These are phyloP conservation scores for Neoniphon sammara DNA, from an alignment of 2,797 vertebrate species.

Conservation along the genomic window DNA sequence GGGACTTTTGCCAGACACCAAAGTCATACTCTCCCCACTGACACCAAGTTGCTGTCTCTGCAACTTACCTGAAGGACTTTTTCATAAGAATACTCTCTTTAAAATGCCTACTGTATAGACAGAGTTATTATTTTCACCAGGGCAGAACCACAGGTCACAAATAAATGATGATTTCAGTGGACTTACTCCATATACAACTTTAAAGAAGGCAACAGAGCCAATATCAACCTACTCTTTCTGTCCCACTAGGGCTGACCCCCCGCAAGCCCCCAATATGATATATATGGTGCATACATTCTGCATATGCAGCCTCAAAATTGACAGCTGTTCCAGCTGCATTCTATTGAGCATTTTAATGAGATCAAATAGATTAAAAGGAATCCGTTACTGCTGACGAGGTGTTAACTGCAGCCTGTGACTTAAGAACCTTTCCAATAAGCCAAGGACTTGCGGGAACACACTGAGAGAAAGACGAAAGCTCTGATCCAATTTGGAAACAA, in stretches of 20 bases:
- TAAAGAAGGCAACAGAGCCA: neutral
- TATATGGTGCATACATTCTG: neutral
- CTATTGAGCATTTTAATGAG: conserved; percentile 68
- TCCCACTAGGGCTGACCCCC: neutral
- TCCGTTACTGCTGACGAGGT: conserved; percentile 75
- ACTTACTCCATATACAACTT: neutral
- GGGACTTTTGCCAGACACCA: conserved; percentile 70
- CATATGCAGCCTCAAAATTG: conserved; percentile 26
- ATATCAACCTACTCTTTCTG: neutral
- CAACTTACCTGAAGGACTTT: conserved; percentile 63
- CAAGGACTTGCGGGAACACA: conserved; percentile 47
- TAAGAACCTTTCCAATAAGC: conserved; percentile 40
- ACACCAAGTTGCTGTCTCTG: conserved; percentile 61
- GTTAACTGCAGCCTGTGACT: conserved; percentile 55
- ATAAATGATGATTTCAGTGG: conserved; percentile 13
- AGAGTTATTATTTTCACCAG: conserved; percentile 32
- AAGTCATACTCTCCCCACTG: conserved; percentile 68
- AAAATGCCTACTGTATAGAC: conserved; percentile 22
- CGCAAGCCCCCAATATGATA: no score
- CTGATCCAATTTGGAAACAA: conserved; percentile 51
- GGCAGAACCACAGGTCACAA: conserved; percentile 30
- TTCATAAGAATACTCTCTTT: conserved; percentile 37
- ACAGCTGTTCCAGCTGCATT: conserved; percentile 26
- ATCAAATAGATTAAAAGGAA: conserved; percentile 71
- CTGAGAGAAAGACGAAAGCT: conserved; percentile 35